These are phyloP conservation scores for Oreochromis grahami DNA, from an alignment of 2,797 vertebrate species.

Conservation along the genomic window DNA sequence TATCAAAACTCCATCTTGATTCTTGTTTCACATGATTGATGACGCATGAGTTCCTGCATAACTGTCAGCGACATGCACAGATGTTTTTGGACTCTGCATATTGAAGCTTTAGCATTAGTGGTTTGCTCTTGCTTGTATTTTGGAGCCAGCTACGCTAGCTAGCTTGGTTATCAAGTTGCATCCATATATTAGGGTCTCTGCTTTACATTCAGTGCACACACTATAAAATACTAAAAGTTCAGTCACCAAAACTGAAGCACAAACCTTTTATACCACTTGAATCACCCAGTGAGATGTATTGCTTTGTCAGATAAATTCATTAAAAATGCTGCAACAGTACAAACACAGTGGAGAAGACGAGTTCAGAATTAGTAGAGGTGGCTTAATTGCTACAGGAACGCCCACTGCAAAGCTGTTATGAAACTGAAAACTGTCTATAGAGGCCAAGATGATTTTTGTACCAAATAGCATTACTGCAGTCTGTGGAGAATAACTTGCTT, in stretches of 20 bases:
- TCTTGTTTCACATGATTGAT: not conserved
- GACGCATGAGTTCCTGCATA: not conserved
- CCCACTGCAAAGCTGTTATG: not conserved
- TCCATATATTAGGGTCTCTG: not conserved
- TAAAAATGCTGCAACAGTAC: not conserved
- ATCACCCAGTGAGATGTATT: not conserved
- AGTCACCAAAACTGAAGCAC: not conserved
- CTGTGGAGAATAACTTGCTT: not conserved
- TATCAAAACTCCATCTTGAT: not conserved
- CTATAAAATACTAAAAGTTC: not conserved
- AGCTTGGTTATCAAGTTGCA: not conserved
- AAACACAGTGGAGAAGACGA: not conserved
- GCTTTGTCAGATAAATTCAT: not conserved
- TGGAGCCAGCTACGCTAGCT: not conserved
- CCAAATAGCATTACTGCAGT: not conserved
- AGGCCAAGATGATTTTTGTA: not conserved
- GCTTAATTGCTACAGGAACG: not conserved
- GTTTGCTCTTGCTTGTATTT: not conserved
- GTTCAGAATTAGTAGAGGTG: not conserved
- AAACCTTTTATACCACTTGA: not conserved
- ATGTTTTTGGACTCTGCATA: not conserved
- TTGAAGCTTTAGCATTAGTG: not conserved
- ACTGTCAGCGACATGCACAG: not conserved
- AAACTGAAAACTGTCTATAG: not conserved
- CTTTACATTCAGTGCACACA: not conserved